These are phyloP conservation scores for Scatophagus argus DNA, from an alignment of 2,113 vertebrate genomes.

Conservation along the genomic window DNA sequence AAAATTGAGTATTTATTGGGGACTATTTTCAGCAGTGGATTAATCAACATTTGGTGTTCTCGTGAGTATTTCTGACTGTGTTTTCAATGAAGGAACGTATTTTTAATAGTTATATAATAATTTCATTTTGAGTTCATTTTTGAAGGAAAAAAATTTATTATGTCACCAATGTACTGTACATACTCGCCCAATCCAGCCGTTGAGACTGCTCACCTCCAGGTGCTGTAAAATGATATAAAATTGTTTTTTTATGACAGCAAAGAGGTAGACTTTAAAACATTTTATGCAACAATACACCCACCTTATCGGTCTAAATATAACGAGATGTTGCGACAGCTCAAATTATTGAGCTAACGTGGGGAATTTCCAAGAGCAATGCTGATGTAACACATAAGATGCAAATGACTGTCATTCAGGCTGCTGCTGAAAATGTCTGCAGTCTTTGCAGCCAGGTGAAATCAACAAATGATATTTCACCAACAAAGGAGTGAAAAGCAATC, in stretches of 20 bases:
- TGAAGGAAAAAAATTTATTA: too few species aligned
- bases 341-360: not conserved
- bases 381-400: not conserved
- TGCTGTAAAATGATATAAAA: constrained; percentile 63
- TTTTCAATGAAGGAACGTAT: too few species aligned
- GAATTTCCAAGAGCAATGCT: not conserved
- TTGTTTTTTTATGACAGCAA: not conserved
- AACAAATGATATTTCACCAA: not conserved
- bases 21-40: too few species aligned
- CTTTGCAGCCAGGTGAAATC: not conserved
- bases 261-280: not conserved
- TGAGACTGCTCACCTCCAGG: constrained; percentile 84
- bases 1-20: too few species aligned
- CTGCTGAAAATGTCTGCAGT: not conserved
- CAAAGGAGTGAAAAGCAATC: not conserved
- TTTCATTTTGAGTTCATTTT: too few species aligned
- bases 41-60: too few species aligned
- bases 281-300: not conserved
- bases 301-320: not conserved
- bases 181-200: constrained; percentile 96
- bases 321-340: not conserved
- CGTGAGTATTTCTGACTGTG: too few species aligned
- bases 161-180: constrained; percentile 65
- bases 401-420: not conserved
- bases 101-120: too few species aligned